Percentiles rank a stretch among this genome's conserved stretches.
phyloP scores from a whole-genome alignment of 2,113 vertebrate genomes.

The Parotia lawesii region DNA sequence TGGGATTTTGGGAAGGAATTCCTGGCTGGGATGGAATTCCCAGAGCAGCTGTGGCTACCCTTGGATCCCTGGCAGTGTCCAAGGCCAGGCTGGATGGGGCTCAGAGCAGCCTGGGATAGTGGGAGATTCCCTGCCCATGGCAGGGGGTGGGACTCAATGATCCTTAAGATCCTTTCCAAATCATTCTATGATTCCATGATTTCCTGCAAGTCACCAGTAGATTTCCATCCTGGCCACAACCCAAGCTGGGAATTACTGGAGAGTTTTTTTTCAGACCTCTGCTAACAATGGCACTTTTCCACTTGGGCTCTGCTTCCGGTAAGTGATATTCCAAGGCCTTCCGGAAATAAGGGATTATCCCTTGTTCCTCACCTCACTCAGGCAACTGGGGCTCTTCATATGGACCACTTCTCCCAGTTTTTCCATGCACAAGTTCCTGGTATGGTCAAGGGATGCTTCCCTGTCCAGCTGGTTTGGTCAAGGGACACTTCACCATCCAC shows the following conservation, averaged over 20 bases:
- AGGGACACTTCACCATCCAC: background rate
- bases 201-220: background rate
- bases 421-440: background rate
- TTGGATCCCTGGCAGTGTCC: too few relatives aligned
- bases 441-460: too few relatives aligned
- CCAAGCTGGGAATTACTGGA: background rate
- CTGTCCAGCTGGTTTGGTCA: background rate
- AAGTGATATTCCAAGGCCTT: background rate
- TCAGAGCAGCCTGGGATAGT: too few relatives aligned
- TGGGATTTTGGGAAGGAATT: too few relatives aligned
- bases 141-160: too few relatives aligned
- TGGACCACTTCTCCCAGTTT: background rate
- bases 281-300: background rate
- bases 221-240: background rate
- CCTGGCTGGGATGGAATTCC: too few relatives aligned
- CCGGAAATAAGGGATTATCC: background rate
- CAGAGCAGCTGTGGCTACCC: too few relatives aligned
- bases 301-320: background rate
- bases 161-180: background rate
- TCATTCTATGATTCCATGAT: background rate
- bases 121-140: too few relatives aligned
- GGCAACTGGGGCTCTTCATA: fast-evolving
- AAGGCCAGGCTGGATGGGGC: too few relatives aligned
- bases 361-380: background rate
- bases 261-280: background rate